Evolutionary conservation across 2,888 invertebrate genomes (phyloP).

Genomic region (Acrobasis consociella): DNA sequence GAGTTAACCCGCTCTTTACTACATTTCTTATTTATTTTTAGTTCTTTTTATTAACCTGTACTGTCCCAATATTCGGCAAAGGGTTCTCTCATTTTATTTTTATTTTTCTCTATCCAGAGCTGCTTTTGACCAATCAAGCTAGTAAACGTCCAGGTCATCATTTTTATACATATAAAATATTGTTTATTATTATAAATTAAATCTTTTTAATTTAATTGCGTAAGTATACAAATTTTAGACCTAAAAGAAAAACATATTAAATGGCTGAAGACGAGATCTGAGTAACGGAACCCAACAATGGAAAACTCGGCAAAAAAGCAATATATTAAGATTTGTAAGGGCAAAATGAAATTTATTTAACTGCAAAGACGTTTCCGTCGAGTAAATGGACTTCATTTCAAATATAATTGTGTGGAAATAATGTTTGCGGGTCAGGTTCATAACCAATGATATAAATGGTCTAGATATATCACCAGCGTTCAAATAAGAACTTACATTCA

Average conservation of each 20-base stretch:
- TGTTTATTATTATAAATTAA: no score
- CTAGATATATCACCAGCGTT: no score
- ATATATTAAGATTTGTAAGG: constrained; percentile 35
- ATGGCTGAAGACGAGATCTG: constrained; percentile 3
- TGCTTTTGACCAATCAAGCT: no score
- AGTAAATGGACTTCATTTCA: constrained; percentile 30
- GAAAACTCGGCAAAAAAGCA: constrained; percentile 32
- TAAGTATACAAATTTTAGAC: no score
- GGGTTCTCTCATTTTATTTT: no score
- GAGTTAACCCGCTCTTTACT: not conserved
- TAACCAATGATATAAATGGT: no score
- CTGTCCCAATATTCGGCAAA: no score
- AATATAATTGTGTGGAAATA: constrained; percentile 29
- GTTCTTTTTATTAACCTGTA: not conserved
- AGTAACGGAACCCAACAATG: constrained; percentile 33
- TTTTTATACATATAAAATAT: no score
- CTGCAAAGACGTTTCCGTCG: constrained; percentile 23
- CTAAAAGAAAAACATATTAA: not conserved
- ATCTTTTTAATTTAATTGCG: no score
- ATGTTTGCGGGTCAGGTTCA: constrained; percentile 33
- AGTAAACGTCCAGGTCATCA: no score
- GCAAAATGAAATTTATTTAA: constrained; percentile 32
- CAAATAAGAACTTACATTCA: no score
- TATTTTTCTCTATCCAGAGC: no score
- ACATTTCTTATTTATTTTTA: not conserved